These are phyloP conservation scores for Beris morrisii DNA, from an alignment of 2,888 invertebrate species.

Conservation along the genomic window DNA sequence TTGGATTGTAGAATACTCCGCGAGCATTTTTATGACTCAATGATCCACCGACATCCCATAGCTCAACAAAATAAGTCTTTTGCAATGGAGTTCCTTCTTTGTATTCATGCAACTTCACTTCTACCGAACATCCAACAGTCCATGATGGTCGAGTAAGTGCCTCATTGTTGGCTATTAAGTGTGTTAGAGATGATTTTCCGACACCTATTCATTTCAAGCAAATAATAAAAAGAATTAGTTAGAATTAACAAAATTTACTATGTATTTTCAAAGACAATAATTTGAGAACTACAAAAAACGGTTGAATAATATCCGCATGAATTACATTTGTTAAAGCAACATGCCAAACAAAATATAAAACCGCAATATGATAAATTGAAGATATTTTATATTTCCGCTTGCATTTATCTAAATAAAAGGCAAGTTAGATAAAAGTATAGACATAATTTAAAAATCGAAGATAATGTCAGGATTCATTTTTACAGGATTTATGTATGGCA, in stretches of 20 bases:
- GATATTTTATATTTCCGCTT: no score
- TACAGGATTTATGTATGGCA: no score
- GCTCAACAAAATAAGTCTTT: constrained; percentile 87
- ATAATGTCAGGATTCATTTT: no score
- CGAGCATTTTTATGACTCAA: constrained; percentile 91
- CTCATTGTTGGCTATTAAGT: constrained; percentile 86
- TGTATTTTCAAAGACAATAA: not conserved
- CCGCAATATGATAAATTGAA: no score
- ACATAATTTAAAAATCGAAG: no score
- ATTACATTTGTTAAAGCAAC: no score
- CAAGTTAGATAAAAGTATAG: no score
- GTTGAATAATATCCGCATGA: no score
- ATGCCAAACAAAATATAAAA: no score
- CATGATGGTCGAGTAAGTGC: constrained; percentile 85
- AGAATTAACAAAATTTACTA: not conserved
- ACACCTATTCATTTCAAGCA: constrained; percentile 66
- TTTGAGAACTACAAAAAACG: no score
- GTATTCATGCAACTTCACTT: constrained; percentile 93
- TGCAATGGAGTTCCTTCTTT: constrained; percentile 92
- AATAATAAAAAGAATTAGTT: no score
- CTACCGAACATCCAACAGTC: constrained; percentile 95
- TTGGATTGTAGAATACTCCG: constrained; percentile 89
- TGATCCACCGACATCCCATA: constrained; percentile 98
- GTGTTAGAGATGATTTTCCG: constrained; percentile 94
- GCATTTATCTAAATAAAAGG: no score